Evolutionary conservation across 1,140 invertebrate genomes (phyloP).

Genomic region (Melitaea cinxia): DNA sequence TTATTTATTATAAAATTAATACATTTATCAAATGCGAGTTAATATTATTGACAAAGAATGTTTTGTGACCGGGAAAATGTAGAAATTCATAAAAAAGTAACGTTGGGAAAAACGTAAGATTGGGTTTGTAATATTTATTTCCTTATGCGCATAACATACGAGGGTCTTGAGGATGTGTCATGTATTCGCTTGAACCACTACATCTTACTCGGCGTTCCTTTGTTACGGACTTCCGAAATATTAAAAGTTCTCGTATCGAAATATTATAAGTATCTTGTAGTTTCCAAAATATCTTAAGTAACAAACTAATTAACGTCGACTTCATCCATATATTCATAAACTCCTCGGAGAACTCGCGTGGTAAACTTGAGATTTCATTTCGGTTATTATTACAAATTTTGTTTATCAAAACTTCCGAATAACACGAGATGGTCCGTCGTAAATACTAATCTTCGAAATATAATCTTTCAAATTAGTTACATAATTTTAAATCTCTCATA

Average conservation of each 20-base stretch:
- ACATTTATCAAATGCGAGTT: too few relatives aligned
- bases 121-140: constrained; percentile 11
- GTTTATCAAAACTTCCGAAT: background rate
- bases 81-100: background rate
- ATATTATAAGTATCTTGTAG: too few relatives aligned
- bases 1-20: too few relatives aligned
- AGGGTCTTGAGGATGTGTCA: constrained; percentile 46
- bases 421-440: background rate
- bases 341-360: constrained; percentile 3
- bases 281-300: background rate
- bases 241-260: too few relatives aligned
- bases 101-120: background rate
- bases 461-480: background rate
- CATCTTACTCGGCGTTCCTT: background rate
- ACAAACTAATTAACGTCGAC: constrained; percentile 8
- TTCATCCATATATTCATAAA: constrained; percentile 14
- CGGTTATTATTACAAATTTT: constrained; percentile 11
- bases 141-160: constrained; percentile 40
- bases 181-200: constrained; percentile 26
- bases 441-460: constrained; percentile 1
- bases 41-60: background rate
- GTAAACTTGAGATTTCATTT: constrained; percentile 6
- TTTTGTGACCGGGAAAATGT: background rate
- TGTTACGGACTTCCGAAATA: background rate
- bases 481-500: too few relatives aligned